A percentile compares a stretch with the other conserved stretches of the same genome.
phyloP scores from a whole-genome alignment of 2,888 invertebrate genomes.

The Cinara cedri region DNA sequence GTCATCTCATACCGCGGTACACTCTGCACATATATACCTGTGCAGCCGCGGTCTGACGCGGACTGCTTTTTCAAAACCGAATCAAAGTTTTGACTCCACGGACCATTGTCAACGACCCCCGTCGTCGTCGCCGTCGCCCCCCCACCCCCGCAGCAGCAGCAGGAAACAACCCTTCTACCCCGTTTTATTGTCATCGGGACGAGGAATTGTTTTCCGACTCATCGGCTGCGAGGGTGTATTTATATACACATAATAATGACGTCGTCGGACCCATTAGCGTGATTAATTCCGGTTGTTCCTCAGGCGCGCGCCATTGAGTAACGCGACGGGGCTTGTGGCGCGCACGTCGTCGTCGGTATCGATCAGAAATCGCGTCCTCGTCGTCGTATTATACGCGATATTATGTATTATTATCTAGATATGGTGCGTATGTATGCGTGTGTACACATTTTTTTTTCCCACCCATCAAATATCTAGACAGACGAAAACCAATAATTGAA shows the following conservation, averaged over 20 bases:
- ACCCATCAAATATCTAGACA: too few relatives aligned
- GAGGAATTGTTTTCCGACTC: conserved; percentile 52
- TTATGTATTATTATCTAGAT: too few relatives aligned
- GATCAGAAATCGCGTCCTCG: conserved; percentile 8
- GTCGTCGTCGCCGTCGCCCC: not conserved
- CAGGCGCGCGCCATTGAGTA: not conserved
- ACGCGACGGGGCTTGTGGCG: not conserved
- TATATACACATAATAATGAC: conserved; percentile 5
- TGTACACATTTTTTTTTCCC: too few relatives aligned
- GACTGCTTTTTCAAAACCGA: not conserved
- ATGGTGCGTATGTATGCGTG: too few relatives aligned
- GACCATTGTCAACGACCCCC: conserved; percentile 36
- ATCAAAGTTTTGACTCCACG: conserved; percentile 18
- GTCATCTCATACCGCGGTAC: not conserved
- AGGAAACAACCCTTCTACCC: conserved; percentile 36
- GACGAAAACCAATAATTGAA: too few relatives aligned
- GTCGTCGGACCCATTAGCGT: conserved; percentile 49
- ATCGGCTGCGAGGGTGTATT: conserved; percentile 38
- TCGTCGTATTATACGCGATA: too few relatives aligned
- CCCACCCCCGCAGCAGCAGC: too few relatives aligned
- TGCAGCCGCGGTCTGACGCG: not conserved
- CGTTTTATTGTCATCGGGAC: conserved; percentile 45
- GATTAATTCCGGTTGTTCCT: conserved; percentile 52
- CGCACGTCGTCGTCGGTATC: conserved; percentile 1
- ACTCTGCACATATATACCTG: not conserved